Evolutionary conservation across 2,888 invertebrate genomes (phyloP).

Genomic region (Sarcophaga variegata): DNA sequence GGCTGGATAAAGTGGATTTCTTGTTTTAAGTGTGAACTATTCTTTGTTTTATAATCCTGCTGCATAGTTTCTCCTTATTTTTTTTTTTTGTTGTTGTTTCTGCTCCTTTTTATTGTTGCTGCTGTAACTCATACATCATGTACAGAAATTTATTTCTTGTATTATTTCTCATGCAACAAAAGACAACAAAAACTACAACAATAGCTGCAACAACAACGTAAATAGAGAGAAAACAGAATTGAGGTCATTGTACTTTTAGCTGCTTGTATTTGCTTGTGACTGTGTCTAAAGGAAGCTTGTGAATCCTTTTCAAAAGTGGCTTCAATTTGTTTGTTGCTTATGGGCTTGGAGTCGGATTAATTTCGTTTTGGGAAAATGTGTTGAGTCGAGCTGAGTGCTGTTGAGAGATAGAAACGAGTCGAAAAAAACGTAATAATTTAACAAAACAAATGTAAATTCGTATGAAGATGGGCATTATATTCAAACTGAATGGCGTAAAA

Average conservation of each 20-base stretch:
- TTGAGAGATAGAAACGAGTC: background rate
- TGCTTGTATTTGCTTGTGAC: conserved; percentile 17
- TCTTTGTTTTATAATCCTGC: conserved; percentile 36
- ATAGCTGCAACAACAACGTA: conserved; percentile 8
- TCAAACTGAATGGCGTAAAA: too few species aligned
- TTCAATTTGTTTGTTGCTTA: conserved; percentile 50
- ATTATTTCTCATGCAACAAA: conserved; percentile 23
- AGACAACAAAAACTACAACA: background rate
- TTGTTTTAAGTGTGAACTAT: conserved; percentile 56
- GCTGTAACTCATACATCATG: conserved; percentile 34
- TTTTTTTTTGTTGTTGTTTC: background rate
- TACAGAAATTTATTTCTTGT: conserved; percentile 38
- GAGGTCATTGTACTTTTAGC: conserved; percentile 59
- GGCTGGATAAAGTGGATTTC: conserved; percentile 20
- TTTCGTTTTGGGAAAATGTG: conserved; percentile 25
- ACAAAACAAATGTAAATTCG: too few species aligned
- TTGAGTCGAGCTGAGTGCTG: conserved; percentile 42
- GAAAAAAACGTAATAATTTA: background rate
- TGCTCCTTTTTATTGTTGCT: background rate
- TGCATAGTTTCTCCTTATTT: background rate
- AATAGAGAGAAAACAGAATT: background rate
- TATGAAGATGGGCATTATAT: too few species aligned
- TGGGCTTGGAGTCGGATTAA: conserved; percentile 22
- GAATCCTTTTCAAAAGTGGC: conserved; percentile 51
- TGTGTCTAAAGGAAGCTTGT: background rate